A percentile compares a stretch with the other conserved stretches of the same genome.
These are phyloP conservation scores for Chondrosia reniformis DNA, from an alignment of 37 sponge, comb jelly and placozoan species.

Conservation along the genomic window DNA sequence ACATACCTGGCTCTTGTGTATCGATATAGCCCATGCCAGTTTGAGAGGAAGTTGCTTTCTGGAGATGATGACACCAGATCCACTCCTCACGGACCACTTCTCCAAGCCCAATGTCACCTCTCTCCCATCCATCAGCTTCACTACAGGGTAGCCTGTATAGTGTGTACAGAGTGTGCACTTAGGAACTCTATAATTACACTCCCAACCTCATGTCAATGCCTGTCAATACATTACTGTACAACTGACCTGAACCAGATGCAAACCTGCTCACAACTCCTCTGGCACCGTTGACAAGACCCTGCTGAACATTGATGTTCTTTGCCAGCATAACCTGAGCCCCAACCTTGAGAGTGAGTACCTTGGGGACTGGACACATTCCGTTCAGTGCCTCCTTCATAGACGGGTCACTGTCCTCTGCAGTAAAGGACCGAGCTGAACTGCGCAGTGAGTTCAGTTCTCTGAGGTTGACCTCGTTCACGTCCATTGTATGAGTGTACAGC, in stretches of 20 bases:
- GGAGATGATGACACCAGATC: conserved; percentile 44
- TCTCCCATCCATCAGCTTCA: conserved; percentile 56
- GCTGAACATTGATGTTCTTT: conserved; percentile 66
- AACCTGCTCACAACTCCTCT: conserved; percentile 75
- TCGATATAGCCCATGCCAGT: conserved; percentile 91
- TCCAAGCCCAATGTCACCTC: conserved; percentile 35
- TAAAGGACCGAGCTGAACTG: conserved; percentile 32
- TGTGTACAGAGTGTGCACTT: too few relatives aligned
- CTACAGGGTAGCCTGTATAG: conserved; percentile 55
- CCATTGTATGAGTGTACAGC: conserved; percentile 79
- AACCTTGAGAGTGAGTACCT: conserved; percentile 55
- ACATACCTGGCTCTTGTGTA: conserved; percentile 90
- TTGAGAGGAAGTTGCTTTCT: conserved; percentile 80
- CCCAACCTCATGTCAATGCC: too few relatives aligned
- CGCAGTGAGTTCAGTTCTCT: conserved; percentile 43
- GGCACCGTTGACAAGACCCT: conserved; percentile 86
- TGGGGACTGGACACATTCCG: conserved; percentile 48
- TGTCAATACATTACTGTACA: too few relatives aligned
- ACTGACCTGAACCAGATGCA: conserved; percentile 21
- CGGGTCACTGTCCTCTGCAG: conserved; percentile 56
- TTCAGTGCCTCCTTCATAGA: conserved; percentile 29
- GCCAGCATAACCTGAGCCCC: conserved; percentile 92
- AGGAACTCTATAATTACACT: too few relatives aligned
- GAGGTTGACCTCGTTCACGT: conserved; percentile 60
- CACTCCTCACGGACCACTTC: conserved; percentile 46